Evolutionary conservation across 2,888 invertebrate genomes (phyloP), one percentile per base, ranked within the genome.

Genomic region (Synanthedon andrenaeformis): DNA sequence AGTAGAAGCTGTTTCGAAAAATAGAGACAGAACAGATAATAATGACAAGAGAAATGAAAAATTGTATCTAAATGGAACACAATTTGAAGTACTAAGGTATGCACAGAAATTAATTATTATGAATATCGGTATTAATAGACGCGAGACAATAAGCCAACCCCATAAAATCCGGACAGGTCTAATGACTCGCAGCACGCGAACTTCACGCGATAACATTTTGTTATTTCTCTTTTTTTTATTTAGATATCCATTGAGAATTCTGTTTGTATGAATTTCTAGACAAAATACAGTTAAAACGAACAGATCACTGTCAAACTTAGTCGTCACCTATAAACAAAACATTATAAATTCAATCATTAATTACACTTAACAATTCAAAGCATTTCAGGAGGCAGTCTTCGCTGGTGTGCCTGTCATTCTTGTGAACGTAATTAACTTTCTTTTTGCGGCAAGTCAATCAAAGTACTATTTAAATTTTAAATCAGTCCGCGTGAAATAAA

Each of bases 81-180:
- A 35, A 35, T 35, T 35, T 35, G 35, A 35, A 35, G 35, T 35
- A 35, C 35, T 35, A 35, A 35, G 35, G 35, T 49, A 49, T 49
- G 68, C 67, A 71, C 68, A 72, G 68, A 78, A 76, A 82, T 79
- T 80, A 82, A 81, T 82, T 72, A 65, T 72, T 68, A 78, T 79
- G 82, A 77, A 79, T 76, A 76, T 72, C 66, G 73, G 70, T 76
- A 79, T 80, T 79, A 84, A 82, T 83, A 83, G 82, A 80, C 72
- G 74, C 78, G 76, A 84, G 84, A 85, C 83, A 85, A 82, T 81
- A 82, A 78, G 79, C 76, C 75, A 79, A 76, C 83, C 79, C 70
- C 70, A 70, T 70, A 72, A 75, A 72, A 74, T 76, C 64, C 69
- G 70, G 74, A 72, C 72, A 67, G 68, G 69, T 69, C 75, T 83